A percentile compares a stretch with the other conserved stretches of the same genome.
These are phyloP conservation scores for Malaclemys terrapin DNA, from an alignment of 2,113 vertebrate genomes.

Conservation along the genomic window DNA sequence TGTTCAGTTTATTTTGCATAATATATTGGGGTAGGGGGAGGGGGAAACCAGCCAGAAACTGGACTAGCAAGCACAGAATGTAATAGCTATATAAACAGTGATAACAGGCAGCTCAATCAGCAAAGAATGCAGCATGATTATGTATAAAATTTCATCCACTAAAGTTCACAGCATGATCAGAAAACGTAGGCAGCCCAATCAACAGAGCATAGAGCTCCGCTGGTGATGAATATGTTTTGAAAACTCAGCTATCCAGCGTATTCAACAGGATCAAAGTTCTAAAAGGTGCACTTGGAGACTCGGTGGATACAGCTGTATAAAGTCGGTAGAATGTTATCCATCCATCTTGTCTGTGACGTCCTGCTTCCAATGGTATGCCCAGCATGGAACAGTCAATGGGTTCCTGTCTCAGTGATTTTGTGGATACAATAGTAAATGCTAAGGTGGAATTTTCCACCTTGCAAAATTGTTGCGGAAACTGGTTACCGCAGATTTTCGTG, in stretches of 20 bases:
- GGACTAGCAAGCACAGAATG: conserved; percentile 62
- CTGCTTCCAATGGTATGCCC: background rate
- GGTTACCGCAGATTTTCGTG: background rate
- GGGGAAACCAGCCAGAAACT: conserved; percentile 69
- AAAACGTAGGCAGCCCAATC: conserved; percentile 63
- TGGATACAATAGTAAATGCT: background rate
- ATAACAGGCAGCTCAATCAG: conserved; percentile 70
- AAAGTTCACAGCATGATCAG: conserved; percentile 72
- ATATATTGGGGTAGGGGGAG: conserved; percentile 55
- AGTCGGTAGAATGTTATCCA: background rate
- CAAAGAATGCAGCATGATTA: conserved; percentile 77
- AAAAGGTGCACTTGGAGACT: conserved; percentile 43
- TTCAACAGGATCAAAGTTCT: conserved; percentile 53
- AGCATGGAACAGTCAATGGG: background rate
- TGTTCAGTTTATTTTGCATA: conserved; percentile 77
- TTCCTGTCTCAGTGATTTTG: background rate
- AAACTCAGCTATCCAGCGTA: conserved; percentile 68
- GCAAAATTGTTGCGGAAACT: background rate
- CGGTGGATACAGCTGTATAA: conserved; percentile 28
- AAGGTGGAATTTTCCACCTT: background rate
- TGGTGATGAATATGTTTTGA: conserved; percentile 69
- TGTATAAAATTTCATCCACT: conserved; percentile 75
- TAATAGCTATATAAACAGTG: conserved; percentile 57
- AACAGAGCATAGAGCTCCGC: conserved; percentile 28
- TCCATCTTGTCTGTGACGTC: background rate